phyloP scores from a whole-genome alignment of 2,797 vertebrate species.

The Neopelma chrysocephalum region DNA sequence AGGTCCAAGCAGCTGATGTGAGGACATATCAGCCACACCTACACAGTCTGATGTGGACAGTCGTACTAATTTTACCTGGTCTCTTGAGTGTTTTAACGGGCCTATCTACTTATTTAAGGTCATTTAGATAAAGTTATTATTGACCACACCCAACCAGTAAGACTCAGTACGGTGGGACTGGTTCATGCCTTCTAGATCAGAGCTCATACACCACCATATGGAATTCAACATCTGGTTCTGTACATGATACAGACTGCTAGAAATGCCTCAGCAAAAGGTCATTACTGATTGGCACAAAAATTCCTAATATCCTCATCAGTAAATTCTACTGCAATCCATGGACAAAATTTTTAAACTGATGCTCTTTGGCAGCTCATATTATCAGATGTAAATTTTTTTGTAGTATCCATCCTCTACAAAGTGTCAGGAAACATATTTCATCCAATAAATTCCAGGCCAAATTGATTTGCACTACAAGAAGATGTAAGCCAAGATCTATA shows the following conservation, averaged over 20 bases:
- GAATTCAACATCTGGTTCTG: neutral
- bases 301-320: neutral
- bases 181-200: neutral
- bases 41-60: neutral
- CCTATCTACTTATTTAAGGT: neutral
- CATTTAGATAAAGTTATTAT: neutral
- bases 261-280: neutral
- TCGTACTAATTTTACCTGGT: neutral
- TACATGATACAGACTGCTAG: neutral
- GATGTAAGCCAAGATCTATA: neutral
- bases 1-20: neutral
- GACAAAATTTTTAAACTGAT: neutral
- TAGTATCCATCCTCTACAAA: neutral
- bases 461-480: neutral
- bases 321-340: neutral
- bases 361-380: neutral
- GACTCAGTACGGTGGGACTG: neutral
- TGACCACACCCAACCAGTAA: neutral
- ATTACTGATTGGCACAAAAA: neutral
- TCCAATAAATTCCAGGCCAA: neutral
- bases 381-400: neutral
- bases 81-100: neutral
- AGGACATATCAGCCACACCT: neutral
- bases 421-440: neutral
- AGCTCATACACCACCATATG: neutral